Base-by-base conservation (phyloP, 2,888 invertebrate species). In the Dryocosmus kuriphilus region DNA sequence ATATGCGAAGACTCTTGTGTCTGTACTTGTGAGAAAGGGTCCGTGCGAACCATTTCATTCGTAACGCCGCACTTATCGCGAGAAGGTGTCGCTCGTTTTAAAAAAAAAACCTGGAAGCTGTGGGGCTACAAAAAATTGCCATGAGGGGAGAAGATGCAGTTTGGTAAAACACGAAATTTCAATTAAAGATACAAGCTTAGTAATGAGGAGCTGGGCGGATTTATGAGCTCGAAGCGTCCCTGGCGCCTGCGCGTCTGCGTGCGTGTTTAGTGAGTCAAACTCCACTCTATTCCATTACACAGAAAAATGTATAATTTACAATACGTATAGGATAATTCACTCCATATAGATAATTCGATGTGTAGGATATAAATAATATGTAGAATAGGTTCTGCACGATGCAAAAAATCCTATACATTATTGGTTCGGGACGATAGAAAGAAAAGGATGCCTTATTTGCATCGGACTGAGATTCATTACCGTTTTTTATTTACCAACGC, bases 151-250 rank as follows among this genome's bases (percentile, higher is more conserved):
- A 76, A 77, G 76, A 57, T 38, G 75, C 77, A 81, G 84, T 84
- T 86, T 85, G 86, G 87, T 88, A 92, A 92, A 93, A 93, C 93
- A 93, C 92, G 93, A 93, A 92, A 93, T 93, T 93, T 93, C 93
- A 93, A 93, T 93, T 93, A 93, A 93, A 93, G 92, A 91, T 92
- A 93, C 93, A 93, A 92, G 93, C 91, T 92, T 92, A 92, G 92
- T 93, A 93, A 93, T 93, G 93, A 93, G 93, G 91, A 85, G 83
- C 81, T 85, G 84, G 55, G 61, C 85, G 87, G 87, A 90, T 91
- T 91, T 91, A 91, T 90, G 87, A 88, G 86, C 86, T 80, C 81
- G 76, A 80, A 83, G 79, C 79, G 80, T 65, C 79, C 80, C 78
- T 83, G 87, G 87, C 85, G 87, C 85, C 87, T 82, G 85, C 85